Conservation (phyloP, 2,113 vertebrate species). For the Xerus inauris region DNA sequence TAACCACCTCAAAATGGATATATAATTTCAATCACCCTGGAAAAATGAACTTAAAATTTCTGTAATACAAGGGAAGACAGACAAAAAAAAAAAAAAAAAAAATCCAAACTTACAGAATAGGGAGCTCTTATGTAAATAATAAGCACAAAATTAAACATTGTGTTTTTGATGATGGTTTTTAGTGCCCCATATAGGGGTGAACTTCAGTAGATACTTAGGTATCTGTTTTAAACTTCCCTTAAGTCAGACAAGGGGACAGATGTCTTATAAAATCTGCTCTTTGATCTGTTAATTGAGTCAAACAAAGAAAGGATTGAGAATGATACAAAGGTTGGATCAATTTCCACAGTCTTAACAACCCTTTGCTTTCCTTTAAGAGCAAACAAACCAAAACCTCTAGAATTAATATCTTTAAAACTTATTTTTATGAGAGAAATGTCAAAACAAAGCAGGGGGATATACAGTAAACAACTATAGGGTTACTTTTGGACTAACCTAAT, state of each 20-base stretch:
- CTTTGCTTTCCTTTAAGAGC: not conserved
- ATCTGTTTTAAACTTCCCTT: not conserved
- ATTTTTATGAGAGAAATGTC: not conserved
- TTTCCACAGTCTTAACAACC: not conserved
- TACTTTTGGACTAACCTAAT: not conserved
- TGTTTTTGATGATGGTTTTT: not conserved
- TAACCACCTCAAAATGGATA: conserved; percentile 8
- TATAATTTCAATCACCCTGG: not conserved
- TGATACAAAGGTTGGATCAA: not conserved
- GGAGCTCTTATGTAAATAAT: not conserved
- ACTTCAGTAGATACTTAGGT: not conserved
- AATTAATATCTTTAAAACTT: not conserved
- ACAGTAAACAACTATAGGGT: not conserved
- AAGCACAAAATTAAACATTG: not conserved
- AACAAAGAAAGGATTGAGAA: conserved; percentile 1
- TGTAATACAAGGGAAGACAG: not conserved
- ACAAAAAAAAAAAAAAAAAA: not conserved
- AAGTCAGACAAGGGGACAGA: not conserved
- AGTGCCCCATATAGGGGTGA: not conserved
- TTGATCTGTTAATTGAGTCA: not conserved
- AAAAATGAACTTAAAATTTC: conserved; percentile 42
- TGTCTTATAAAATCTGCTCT: not conserved
- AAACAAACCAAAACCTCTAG: not conserved
- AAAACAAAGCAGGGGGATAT: not conserved
- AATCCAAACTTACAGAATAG: not conserved